Evolutionary conservation across 2,888 invertebrate species (phyloP).

Genomic region (Falcaria lacertinaria): DNA sequence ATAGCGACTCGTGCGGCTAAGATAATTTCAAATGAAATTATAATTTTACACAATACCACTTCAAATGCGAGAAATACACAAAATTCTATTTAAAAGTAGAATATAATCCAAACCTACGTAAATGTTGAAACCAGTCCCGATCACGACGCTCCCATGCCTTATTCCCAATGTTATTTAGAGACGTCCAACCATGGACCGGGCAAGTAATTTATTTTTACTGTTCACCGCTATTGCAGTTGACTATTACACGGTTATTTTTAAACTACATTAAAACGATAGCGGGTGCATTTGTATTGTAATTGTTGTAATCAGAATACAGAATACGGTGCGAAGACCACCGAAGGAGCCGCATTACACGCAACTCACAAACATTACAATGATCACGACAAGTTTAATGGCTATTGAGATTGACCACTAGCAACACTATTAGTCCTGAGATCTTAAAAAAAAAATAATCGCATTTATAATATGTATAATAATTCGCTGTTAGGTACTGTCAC

Average conservation of each 20-base stretch:
- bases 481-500: too few relatives aligned
- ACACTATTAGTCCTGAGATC: conserved; percentile 11
- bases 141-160: conserved; percentile 29
- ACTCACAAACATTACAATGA: conserved; percentile 44
- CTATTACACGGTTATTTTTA: conserved; percentile 56
- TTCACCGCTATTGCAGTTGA: conserved; percentile 47
- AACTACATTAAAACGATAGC: conserved; percentile 49
- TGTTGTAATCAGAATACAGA: conserved; percentile 47
- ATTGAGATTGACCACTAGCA: conserved; percentile 26
- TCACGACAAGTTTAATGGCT: conserved; percentile 21
- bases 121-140: conserved; percentile 33
- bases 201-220: conserved; percentile 50
- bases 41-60: conserved; percentile 9
- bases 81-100: conserved; percentile 4
- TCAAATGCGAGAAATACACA: too few relatives aligned
- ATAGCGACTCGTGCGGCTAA: conserved; percentile 1
- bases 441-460: too few relatives aligned
- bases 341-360: conserved; percentile 29
- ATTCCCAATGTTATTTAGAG: conserved; percentile 48
- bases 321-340: conserved; percentile 43
- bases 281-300: conserved; percentile 55
- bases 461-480: too few relatives aligned
- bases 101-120: conserved; percentile 35
- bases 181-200: conserved; percentile 29
- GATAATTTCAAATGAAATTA: conserved; percentile 18